Evolutionary conservation across 1,140 invertebrate genomes (phyloP), one percentile per base, ranked within the genome.

Genomic region (Scaptomyza montana): DNA sequence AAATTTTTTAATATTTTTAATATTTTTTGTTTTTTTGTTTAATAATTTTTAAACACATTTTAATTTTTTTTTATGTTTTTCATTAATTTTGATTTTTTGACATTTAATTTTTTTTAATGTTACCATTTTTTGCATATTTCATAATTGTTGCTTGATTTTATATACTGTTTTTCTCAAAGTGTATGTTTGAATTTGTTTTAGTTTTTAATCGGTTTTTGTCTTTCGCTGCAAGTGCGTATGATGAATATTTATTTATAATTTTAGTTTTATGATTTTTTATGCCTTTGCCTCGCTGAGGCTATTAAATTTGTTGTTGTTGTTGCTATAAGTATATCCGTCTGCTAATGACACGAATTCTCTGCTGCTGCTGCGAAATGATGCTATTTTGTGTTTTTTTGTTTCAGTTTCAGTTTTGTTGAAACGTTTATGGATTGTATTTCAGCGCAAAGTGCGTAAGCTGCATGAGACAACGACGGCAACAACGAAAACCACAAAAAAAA

Each of bases 381-480:
- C 69, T 72, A 30, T 72, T 61, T 66, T 60, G 47, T 71, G 56
- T 59, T 74, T 74, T 66, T 46, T 9, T n/a, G n/a, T n/a, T n/a
- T n/a, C n/a, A n/a, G n/a, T 59, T 10, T 56, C 36, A 43, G 54
- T 13, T 56, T 25, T 54, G 36, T 64, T 16, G 28, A 45, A 61
- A 65, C 74, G 63, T 79, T 67, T 73, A 47, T 61, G 57, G 45
- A 78, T 80, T 87, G 57, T 25, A 79, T 78, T 87, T 73, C 62
- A 61, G 65, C 59, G 69, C 47, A 81, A 76, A 84, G 76, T 86
- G 82, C 82, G 82, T 86, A 87, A 87, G 82, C 82, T 86, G 81
- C 81, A 86, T 47, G 70, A 70, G 46, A 47, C 64, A 55, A 39
- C 19, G 30, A 36, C 46, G 21, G 21, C 46, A 21, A 36, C 16